phyloP scores from a whole-genome alignment of 1,140 invertebrate genomes.

The Colletes latitarsis region DNA sequence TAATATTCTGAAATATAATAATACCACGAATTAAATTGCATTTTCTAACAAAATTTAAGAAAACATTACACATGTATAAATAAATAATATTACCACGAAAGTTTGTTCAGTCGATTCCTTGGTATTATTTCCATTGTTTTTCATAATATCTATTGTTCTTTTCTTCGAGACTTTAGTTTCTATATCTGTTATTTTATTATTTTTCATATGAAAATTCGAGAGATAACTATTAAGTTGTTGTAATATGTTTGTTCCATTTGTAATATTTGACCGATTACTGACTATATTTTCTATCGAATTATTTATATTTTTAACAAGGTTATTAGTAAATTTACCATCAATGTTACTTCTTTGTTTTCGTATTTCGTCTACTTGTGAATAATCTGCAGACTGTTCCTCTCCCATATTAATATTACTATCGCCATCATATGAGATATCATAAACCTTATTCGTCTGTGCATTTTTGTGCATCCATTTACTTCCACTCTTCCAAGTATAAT shows the following conservation, averaged over 20 bases:
- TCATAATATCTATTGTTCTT: not conserved
- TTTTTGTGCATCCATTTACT: slow-evolving; percentile 66
- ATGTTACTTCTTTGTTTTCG: slow-evolving; percentile 66
- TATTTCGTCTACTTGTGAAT: slow-evolving; percentile 60
- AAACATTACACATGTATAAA: too few species aligned
- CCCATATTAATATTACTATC: slow-evolving; percentile 42
- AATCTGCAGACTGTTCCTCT: slow-evolving; percentile 52
- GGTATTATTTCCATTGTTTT: not conserved
- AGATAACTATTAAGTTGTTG: not conserved
- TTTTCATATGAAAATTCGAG: not conserved
- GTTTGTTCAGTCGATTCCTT: not conserved
- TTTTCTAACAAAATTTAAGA: not conserved
- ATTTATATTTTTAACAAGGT: not conserved
- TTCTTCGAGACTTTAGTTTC: not conserved
- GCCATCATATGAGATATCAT: slow-evolving; percentile 69
- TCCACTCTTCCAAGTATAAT: slow-evolving; percentile 49
- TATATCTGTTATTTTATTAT: not conserved
- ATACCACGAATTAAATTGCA: not conserved
- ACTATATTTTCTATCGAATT: not conserved
- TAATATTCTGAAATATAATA: slow-evolving; percentile 7
- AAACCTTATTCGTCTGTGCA: slow-evolving; percentile 61
- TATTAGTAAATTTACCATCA: not conserved
- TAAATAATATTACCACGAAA: not conserved
- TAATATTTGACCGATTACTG: not conserved
- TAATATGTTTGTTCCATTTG: too few species aligned